These are phyloP conservation scores for Parnassius apollo DNA, from an alignment of 2,888 invertebrate species.

Conservation along the genomic window DNA sequence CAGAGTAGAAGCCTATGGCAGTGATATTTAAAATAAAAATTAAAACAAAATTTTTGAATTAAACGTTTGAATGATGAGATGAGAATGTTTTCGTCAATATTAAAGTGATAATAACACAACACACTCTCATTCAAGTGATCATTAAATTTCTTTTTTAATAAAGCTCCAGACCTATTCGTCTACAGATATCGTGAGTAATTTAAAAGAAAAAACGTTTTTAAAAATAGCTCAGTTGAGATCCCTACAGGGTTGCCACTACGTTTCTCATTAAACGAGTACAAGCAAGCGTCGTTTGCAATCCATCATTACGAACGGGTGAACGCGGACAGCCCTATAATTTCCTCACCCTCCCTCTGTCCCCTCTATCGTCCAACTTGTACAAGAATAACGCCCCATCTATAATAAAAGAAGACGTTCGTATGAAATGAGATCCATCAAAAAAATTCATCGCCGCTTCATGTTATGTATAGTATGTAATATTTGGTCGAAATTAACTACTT, in stretches of 20 bases:
- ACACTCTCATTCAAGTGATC: slow-evolving; percentile 9
- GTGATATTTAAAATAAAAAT: no score
- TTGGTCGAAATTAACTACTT: slow-evolving; percentile 37
- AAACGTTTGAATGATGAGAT: no score
- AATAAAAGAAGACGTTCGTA: slow-evolving; percentile 66
- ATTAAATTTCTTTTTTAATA: slow-evolving; percentile 10
- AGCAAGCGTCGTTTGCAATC: slow-evolving; percentile 55
- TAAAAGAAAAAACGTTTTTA: slow-evolving; percentile 22
- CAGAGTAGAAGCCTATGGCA: no score
- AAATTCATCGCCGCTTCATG: slow-evolving; percentile 41
- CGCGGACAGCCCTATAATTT: slow-evolving; percentile 75
- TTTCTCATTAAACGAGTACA: slow-evolving; percentile 62
- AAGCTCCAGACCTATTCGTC: slow-evolving; percentile 21
- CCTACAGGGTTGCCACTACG: slow-evolving; percentile 60
- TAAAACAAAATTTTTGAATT: no score
- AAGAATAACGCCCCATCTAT: slow-evolving; percentile 37
- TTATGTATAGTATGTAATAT: slow-evolving; percentile 47
- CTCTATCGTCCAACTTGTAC: slow-evolving; percentile 38
- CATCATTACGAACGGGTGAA: slow-evolving; percentile 66
- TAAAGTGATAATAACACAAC: slow-evolving; percentile 13
- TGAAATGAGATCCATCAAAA: slow-evolving; percentile 64
- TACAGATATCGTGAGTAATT: slow-evolving; percentile 17
- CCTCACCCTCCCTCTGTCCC: slow-evolving; percentile 42
- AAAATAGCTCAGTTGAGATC: slow-evolving; percentile 24
- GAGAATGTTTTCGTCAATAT: slow-evolving; percentile 5